Evolutionary conservation across 2,888 invertebrate species (phyloP), one percentile per base, ranked within the genome.

Genomic region (Spodoptera picta): DNA sequence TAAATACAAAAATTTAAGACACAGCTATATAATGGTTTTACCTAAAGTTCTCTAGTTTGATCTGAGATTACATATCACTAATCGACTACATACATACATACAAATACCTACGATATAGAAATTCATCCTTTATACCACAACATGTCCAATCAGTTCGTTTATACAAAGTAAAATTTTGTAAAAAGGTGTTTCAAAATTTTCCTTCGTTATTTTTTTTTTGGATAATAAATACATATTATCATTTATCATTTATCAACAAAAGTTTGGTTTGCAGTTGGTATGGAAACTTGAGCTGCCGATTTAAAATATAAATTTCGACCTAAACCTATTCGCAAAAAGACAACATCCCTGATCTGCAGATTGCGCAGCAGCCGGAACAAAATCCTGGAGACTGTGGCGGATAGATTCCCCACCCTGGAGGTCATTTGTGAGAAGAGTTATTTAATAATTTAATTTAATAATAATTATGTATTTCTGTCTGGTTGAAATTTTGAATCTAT

Each of bases 1-100:
- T 87, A 87, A 86, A 87, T 88, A 89, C 85, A 90, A 91, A 36
- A 88, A 86, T 77, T 63, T 89, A 90, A 89, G 89, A 92, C 89
- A 90, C 90, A 83, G 86, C 69, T 82, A 83, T 80, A 77, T 83
- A 78, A 81, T 79, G 82, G 75, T 75, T 65, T 75, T 74, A 77
- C 68, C 79, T 80, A 79, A 57, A 59, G 73, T 62, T 73, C 75
- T 70, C 76, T 76, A 83, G 69, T 80, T 86, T 88, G 86, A 88
- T 87, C 90, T 88, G 88, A 86, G 87, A 87, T 89, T 87, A 88
- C 85, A 77, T 69, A 73, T 65, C 65, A 77, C 81, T 83, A 83
- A 68, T 61, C 64, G 70, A 50, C 76, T 79, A 84, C 68, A 36
- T 48, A 60, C 43, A 46, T 27, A 27, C 27, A 59, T 7, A 58